Percentiles rank a stretch among this genome's conserved stretches.
These are phyloP conservation scores for Darevskia mixta DNA, from an alignment of 2,797 vertebrate genomes.

Conservation along the genomic window DNA sequence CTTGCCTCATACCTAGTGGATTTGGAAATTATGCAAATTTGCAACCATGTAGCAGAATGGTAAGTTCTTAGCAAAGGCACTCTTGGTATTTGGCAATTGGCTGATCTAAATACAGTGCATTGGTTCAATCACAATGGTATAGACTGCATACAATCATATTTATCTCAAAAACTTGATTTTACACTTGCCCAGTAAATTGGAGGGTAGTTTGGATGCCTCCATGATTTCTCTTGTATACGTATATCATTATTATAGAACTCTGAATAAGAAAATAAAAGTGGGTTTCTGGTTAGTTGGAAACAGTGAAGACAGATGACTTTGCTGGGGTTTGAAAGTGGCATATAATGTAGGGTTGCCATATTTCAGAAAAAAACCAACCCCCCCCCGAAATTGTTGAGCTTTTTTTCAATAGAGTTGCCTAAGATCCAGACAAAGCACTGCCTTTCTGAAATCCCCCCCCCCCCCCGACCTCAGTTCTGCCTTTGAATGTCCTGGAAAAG, in stretches of 20 bases:
- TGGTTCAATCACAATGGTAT: not conserved
- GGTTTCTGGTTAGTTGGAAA: not conserved
- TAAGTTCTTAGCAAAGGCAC: not conserved
- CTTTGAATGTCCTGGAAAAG: no score
- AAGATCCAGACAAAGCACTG: no score
- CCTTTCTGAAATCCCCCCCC: no score
- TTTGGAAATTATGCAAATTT: not conserved
- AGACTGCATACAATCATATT: not conserved
- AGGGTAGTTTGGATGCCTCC: not conserved
- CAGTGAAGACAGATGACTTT: not conserved
- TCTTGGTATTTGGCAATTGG: not conserved
- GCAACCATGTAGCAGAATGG: not conserved
- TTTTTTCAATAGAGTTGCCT: no score
- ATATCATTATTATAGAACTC: not conserved
- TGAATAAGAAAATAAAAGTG: not conserved
- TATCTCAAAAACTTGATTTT: not conserved
- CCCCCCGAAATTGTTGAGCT: no score
- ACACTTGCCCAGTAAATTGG: not conserved
- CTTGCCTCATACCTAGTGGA: not conserved
- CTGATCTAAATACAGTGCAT: not conserved
- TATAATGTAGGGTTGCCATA: not conserved
- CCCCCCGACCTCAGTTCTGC: no score
- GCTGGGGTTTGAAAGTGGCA: not conserved
- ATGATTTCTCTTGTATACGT: not conserved
- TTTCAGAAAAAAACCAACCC: no score